These are phyloP conservation scores for Leptinotarsa undecemlineata DNA, from an alignment of 1,140 invertebrate genomes.

Conservation along the genomic window DNA sequence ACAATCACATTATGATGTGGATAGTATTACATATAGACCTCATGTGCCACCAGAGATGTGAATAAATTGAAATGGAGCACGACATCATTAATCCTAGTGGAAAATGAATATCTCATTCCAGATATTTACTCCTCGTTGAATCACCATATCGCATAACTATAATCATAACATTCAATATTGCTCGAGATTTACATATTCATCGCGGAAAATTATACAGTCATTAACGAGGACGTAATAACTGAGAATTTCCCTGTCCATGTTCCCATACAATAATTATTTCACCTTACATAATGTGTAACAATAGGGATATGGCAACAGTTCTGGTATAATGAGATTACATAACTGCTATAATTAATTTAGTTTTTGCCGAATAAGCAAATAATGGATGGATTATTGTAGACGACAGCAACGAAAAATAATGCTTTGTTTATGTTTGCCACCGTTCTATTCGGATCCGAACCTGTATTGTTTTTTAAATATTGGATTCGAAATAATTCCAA, in stretches of 20 bases:
- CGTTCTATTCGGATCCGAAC: too few relatives aligned
- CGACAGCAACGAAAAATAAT: too few relatives aligned
- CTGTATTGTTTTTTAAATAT: too few relatives aligned
- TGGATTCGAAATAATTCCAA: too few relatives aligned
- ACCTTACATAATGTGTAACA: background rate
- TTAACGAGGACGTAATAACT: slow-evolving; percentile 1
- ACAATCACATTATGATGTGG: too few relatives aligned
- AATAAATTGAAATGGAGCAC: too few relatives aligned
- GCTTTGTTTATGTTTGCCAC: too few relatives aligned
- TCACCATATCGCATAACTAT: background rate
- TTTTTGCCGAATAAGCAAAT: background rate
- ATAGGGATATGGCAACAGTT: background rate
- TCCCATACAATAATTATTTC: background rate
- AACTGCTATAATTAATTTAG: background rate
- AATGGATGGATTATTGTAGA: background rate
- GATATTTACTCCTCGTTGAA: slow-evolving; percentile 3
- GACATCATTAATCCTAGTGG: too few relatives aligned
- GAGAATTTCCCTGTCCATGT: background rate
- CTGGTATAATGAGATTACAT: background rate
- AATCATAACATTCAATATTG: background rate
- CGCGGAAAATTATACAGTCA: slow-evolving; percentile 2
- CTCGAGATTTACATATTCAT: background rate
- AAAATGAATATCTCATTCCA: background rate
- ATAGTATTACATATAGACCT: too few relatives aligned
- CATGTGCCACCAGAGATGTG: too few relatives aligned